phyloP scores from a whole-genome alignment of 2,113 vertebrate genomes.

The Lophura nycthemera region DNA sequence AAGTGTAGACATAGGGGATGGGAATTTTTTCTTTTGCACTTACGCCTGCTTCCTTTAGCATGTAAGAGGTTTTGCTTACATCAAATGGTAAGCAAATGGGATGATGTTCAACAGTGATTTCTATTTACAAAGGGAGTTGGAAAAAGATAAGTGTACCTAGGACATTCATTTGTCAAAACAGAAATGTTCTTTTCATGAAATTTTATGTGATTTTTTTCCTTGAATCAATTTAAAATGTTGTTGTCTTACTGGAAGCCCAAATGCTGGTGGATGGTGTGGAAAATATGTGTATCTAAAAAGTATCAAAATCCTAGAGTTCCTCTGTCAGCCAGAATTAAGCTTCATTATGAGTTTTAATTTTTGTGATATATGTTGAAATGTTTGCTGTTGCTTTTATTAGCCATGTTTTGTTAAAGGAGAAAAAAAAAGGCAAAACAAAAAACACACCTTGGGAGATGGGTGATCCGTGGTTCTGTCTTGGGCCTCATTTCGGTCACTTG shows the following conservation, averaged over 20 bases:
- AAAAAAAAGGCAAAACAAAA: background rate
- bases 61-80: background rate
- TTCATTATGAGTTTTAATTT: background rate
- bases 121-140: constrained; percentile 51
- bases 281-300: background rate
- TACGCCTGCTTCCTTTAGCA: background rate
- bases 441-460: background rate
- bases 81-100: background rate
- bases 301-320: background rate
- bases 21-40: background rate
- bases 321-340: background rate
- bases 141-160: background rate
- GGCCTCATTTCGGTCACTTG: background rate
- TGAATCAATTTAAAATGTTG: constrained; percentile 9
- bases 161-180: constrained; percentile 13
- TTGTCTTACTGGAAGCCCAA: constrained; percentile 1
- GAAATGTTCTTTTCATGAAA: constrained; percentile 23
- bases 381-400: background rate
- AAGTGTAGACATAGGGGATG: background rate
- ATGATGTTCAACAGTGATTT: constrained; percentile 6
- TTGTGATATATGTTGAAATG: background rate
- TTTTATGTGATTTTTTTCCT: background rate
- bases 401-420: background rate
- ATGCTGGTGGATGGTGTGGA: background rate
- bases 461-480: background rate